Percentiles rank a stretch among this genome's conserved stretches.
These are phyloP conservation scores for Papilio aristodemus DNA, from an alignment of 1,140 invertebrate species.

Conservation along the genomic window DNA sequence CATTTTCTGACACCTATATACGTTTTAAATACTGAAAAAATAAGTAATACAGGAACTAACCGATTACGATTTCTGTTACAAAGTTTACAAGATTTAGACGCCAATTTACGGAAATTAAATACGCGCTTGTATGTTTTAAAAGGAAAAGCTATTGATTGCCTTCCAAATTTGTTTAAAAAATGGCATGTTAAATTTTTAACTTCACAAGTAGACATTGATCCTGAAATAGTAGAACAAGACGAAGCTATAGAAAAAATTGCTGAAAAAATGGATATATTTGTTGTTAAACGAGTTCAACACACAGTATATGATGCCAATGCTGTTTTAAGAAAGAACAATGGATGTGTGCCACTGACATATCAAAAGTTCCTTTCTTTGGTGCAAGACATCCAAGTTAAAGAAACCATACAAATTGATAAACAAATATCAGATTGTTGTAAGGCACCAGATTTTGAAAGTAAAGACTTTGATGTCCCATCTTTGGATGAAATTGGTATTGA, in stretches of 20 bases:
- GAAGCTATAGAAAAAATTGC: slow-evolving; percentile 82
- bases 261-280: slow-evolving; percentile 81
- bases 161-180: slow-evolving; percentile 84
- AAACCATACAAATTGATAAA: slow-evolving; percentile 75
- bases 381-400: slow-evolving; percentile 80
- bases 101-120: slow-evolving; percentile 80
- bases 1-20: slow-evolving; percentile 83
- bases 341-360: slow-evolving; percentile 85
- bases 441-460: slow-evolving; percentile 75
- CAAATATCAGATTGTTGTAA: slow-evolving; percentile 71
- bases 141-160: slow-evolving; percentile 83
- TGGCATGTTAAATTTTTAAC: slow-evolving; percentile 86
- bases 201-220: slow-evolving; percentile 87
- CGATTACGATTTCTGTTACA: slow-evolving; percentile 86
- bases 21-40: slow-evolving; percentile 85
- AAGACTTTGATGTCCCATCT: slow-evolving; percentile 83
- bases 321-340: slow-evolving; percentile 84
- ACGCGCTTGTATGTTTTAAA: slow-evolving; percentile 84
- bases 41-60: slow-evolving; percentile 84
- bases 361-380: slow-evolving; percentile 85
- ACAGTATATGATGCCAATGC: slow-evolving; percentile 86
- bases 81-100: slow-evolving; percentile 84
- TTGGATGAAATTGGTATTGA: slow-evolving; percentile 82
- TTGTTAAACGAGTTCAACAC: slow-evolving; percentile 84
- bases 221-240: slow-evolving; percentile 84